Evolutionary conservation across 2,888 invertebrate genomes (phyloP), one percentile per base, ranked within the genome.

Genomic region (Ennomos erosarius): DNA sequence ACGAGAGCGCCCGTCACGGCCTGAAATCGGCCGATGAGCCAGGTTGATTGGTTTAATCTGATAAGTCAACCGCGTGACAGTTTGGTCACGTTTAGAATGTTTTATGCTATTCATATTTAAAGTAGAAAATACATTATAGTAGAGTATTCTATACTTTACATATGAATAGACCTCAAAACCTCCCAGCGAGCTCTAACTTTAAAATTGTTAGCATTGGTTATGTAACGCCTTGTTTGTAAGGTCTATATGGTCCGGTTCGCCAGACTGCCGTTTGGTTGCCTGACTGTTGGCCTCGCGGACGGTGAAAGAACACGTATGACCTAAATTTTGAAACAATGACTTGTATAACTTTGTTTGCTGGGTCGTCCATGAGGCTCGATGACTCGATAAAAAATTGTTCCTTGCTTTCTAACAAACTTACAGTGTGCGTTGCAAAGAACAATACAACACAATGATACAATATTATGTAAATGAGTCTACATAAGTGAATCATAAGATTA

Each of bases 231-330:
- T 26, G 53, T 49, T 38, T 9, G 35, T 46, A 13, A 59, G 62
- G 55, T 62, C 62, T 43, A 56, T 55, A 39, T 51, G 45, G 33
- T 48, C 11, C 47, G 39, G 49, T 36, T 36, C 11, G 48, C 42
- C 46, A 33, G 13, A 37, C 40, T 44, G 54, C 49, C 45, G 45
- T 50, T 48, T 56, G 55, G 62, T 57, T 68, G 62, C 64, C 44
- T 52, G 55, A 55, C 48, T 53, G 48, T 55, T 34, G 59, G 50
- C 64, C 62, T 34, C 49, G 40, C 58, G 26, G 43, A 54, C 65
- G 59, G 64, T 67, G 66, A 73, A 70, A 71, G 62, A 74, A 52
- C 76, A 76, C 71, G 75, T 67, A 65, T 67, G 75, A 68, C 71
- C 71, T 67, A 71, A 69, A 73, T 66, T 53, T 63, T 43, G 37